phyloP scores from a whole-genome alignment of 2,113 vertebrate species.

The Thalassoma bifasciatum region DNA sequence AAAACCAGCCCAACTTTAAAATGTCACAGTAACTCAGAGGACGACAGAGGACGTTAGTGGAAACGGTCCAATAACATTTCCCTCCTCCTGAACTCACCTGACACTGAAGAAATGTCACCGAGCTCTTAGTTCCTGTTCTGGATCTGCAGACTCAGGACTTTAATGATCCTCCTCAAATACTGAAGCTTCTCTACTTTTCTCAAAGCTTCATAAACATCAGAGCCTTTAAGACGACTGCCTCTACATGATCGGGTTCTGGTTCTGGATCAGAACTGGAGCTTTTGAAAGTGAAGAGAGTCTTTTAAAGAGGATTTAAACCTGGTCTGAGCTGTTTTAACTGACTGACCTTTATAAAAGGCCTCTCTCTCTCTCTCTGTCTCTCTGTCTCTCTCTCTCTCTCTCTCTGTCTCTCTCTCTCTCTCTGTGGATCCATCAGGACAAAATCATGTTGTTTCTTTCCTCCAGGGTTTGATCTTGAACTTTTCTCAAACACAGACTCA shows the following conservation, averaged over 20 bases:
- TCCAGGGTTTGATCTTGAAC: not conserved
- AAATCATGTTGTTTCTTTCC: slow-evolving; percentile 34
- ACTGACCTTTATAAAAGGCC: slow-evolving; percentile 33
- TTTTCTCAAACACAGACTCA: slow-evolving; percentile 25
- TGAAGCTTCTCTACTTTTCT: too few relatives aligned
- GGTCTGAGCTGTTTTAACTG: slow-evolving; percentile 39
- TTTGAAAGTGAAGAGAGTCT: not conserved
- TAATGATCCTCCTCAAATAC: too few relatives aligned
- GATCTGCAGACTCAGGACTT: too few relatives aligned
- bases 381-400: not conserved
- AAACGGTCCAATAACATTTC: slow-evolving; percentile 9
- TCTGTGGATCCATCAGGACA: slow-evolving; percentile 14
- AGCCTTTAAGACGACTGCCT: not conserved
- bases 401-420: not conserved
- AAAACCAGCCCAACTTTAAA: slow-evolving; percentile 3
- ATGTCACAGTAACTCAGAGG: slow-evolving; percentile 23
- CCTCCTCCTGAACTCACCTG: not conserved
- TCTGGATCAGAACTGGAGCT: slow-evolving; percentile 12
- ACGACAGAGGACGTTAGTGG: slow-evolving; percentile 4
- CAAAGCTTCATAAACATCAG: too few relatives aligned
- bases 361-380: too few relatives aligned
- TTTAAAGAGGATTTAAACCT: slow-evolving; percentile 32
- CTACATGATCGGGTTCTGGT: not conserved
- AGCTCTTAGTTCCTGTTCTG: too few relatives aligned
- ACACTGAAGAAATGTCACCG: slow-evolving; percentile 37